Evolutionary conservation across 2,888 invertebrate genomes (phyloP).

Genomic region (Chloroclystis v-ata): DNA sequence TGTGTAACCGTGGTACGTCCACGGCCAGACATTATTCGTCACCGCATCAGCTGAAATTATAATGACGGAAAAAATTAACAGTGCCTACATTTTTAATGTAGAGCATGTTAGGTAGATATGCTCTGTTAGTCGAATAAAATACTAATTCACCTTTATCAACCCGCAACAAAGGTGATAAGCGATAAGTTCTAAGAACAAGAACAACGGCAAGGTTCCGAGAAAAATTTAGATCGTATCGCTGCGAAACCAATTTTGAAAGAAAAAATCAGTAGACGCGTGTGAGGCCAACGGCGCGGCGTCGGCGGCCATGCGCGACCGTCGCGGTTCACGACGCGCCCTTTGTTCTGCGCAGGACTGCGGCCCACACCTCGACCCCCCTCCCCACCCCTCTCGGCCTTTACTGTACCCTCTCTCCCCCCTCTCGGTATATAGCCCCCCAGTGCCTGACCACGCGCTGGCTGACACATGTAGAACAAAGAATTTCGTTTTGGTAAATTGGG

Average conservation of each 20-base stretch:
- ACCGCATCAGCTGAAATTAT: no score
- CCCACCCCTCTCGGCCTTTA: not conserved
- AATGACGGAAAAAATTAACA: no score
- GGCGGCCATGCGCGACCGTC: constrained; percentile 66
- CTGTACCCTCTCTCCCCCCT: not conserved
- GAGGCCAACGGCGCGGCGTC: constrained; percentile 42
- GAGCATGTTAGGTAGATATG: no score
- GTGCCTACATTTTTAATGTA: no score
- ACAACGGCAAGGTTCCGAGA: constrained; percentile 15
- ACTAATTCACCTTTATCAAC: not conserved
- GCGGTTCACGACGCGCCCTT: constrained; percentile 77
- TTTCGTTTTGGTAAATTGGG: no score
- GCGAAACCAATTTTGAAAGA: constrained; percentile 40
- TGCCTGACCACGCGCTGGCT: not conserved
- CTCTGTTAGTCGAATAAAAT: no score
- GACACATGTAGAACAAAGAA: not conserved
- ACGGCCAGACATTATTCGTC: no score
- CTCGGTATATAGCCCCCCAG: no score
- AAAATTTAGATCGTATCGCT: constrained; percentile 30
- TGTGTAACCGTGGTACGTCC: no score
- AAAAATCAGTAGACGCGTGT: constrained; percentile 48
- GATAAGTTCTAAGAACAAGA: not conserved
- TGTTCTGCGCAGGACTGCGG: constrained; percentile 66
- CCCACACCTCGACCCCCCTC: constrained; percentile 33
- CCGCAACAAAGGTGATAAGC: constrained; percentile 1